Evolutionary conservation across 2,797 vertebrate species (phyloP), one percentile per base, ranked within the genome.

Genomic region (Artibeus lituratus): DNA sequence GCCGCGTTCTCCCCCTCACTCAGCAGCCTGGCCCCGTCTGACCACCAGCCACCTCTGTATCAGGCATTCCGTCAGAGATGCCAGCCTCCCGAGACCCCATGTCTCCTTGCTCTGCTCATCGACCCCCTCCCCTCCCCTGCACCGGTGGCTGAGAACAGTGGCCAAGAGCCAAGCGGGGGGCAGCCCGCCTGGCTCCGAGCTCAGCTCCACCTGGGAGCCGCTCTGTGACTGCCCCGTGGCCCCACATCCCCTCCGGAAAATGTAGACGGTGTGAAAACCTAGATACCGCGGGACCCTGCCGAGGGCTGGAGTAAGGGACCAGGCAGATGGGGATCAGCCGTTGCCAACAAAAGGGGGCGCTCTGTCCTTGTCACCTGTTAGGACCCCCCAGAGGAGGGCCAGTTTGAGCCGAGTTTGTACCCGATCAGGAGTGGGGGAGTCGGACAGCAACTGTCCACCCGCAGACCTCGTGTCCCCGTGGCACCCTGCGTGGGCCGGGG

Each of bases 341-440:
- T 29, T 8, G 39, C 44, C 11, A 1, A 11, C 12, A 0, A 0
- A 8, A 0, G 11, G 14, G 47, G 7, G 2, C 4, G 4, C 42
- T 32, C 0, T 21, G 7, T 32, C 2, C 32, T 29, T 9, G 5
- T 24, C 21, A 1, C 39, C 49, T 10, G 39, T 2, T 5, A 11
- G 2, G 21, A 35, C 35, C 0, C 5, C 53, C 10, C 4, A 1
- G 0, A 0, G 62, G 22, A 32, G 2, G 12, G n/a, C 6, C 2
- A 3, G 35, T 14, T 0, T 1, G 51, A 65, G 26, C 14, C 0
- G 18, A 10, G 42, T 14, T 32, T 3, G 0, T 44, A 18, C 51
- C 3, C 0, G 26, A 10, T 1, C 10, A 3, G 81, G 26, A 26
- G 42, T 7, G 2, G 21, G 62, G 15, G 2, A 0, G 7, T 11